Conservation (phyloP, 2,113 vertebrate species). For the Poicephalus gulielmi region DNA sequence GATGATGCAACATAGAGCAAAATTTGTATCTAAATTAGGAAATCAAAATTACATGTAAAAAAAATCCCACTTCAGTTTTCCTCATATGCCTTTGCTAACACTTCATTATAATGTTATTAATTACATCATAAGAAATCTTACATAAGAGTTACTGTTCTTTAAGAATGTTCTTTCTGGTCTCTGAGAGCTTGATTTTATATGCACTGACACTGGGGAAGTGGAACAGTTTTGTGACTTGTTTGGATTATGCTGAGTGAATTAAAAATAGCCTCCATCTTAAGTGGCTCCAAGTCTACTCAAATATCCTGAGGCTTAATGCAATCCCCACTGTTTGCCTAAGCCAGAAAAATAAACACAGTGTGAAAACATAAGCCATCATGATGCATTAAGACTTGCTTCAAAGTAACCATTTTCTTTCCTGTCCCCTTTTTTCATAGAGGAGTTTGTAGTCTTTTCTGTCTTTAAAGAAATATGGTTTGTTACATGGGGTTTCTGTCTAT, state of each 20-base stretch:
- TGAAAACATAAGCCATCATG: neutral
- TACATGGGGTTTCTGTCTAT: neutral
- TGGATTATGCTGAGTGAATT: slow-evolving; percentile 25
- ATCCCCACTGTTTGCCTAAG: neutral
- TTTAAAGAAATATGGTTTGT: neutral
- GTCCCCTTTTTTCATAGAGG: neutral
- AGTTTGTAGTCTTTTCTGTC: neutral
- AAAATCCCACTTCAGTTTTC: neutral
- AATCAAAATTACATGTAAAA: neutral
- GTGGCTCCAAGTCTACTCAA: slow-evolving; percentile 23
- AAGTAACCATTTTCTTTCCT: slow-evolving; percentile 5
- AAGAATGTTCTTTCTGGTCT: neutral
- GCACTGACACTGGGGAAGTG: neutral
- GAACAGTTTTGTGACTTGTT: neutral
- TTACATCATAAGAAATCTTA: neutral
- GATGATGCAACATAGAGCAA: neutral
- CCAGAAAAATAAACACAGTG: slow-evolving; percentile 19
- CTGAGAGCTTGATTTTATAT: neutral
- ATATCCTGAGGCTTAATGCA: neutral
- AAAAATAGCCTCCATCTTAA: slow-evolving; percentile 43
- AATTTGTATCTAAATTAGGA: neutral
- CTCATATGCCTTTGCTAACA: neutral
- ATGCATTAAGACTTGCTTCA: neutral
- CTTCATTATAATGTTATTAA: neutral
- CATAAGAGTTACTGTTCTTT: neutral